A percentile compares a stretch with the other conserved stretches of the same genome.
Conservation (phyloP, 2,797 vertebrate species). For the Morus bassanus region DNA sequence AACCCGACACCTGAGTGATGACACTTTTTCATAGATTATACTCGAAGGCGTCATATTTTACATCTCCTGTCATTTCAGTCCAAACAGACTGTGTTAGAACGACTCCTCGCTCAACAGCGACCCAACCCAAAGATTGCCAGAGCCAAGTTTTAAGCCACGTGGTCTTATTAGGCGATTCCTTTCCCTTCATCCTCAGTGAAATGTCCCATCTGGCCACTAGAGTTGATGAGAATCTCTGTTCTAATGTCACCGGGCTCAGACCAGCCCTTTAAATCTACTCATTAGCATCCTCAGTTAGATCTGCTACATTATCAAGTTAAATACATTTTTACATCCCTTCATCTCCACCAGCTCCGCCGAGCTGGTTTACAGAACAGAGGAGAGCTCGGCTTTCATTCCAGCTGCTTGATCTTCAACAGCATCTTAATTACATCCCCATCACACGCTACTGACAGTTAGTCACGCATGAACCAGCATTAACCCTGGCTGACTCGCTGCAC, state of each 20-base stretch:
- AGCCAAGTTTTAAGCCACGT: neutral
- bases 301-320: constrained; percentile 2
- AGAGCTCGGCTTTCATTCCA: constrained; percentile 33
- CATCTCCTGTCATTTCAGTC: neutral
- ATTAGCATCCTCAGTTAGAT: neutral
- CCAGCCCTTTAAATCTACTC: constrained; percentile 45
- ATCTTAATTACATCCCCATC: constrained; percentile 35
- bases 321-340: constrained; percentile 29
- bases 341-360: neutral
- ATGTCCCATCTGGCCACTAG: constrained; percentile 24
- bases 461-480: neutral
- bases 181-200: neutral
- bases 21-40: neutral
- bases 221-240: neutral
- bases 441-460: neutral
- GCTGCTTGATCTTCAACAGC: constrained; percentile 35
- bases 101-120: neutral
- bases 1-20: neutral
- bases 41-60: neutral
- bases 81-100: neutral
- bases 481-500: neutral
- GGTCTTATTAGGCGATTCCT: neutral
- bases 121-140: neutral
- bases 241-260: constrained; percentile 12
- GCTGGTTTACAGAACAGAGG: constrained; percentile 1